These are phyloP conservation scores for Apis mellifera DNA, from an alignment of 1,140 invertebrate genomes.

Conservation along the genomic window Amel_HAv3.1 CM009931.2:9234501-9235000, in stretches of 20 bases:
- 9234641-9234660: no score
- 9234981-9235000: conserved; percentile 10
- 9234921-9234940: not conserved
- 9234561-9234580: not conserved
- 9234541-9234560: not conserved
- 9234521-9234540: conserved; percentile 29
- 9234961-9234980: conserved; percentile 1
- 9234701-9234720: not conserved
- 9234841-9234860: not conserved
- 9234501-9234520: conserved; percentile 26
- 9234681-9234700: no score
- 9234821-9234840: not conserved
- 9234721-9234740: not conserved
- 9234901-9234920: not conserved
- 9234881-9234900: not conserved
- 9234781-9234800: not conserved
- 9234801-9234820: not conserved
- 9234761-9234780: not conserved
- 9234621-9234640: not conserved
- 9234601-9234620: not conserved
- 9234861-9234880: not conserved
- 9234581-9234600: conserved; percentile 9
- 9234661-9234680: no score
- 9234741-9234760: not conserved
- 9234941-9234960: not conserved